Evolutionary conservation across 2,888 invertebrate genomes (phyloP), one percentile per base, ranked within the genome.

Genomic region (Sinodicranocentrus sp.): DNA sequence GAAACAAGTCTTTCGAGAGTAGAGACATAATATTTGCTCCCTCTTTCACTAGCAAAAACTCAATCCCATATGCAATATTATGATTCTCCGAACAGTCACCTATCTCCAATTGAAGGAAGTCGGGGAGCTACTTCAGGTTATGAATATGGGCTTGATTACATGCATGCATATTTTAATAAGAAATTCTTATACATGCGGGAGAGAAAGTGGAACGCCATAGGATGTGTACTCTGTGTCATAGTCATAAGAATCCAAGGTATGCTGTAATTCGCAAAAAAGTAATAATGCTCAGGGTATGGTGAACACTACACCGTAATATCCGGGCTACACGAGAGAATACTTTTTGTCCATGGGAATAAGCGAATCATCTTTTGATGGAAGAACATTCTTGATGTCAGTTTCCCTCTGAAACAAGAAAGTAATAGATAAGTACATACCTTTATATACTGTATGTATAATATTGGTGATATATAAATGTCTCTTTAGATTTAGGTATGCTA

Each of bases 111-210:
- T n/a, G n/a, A n/a, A n/a, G n/a, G 33, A 52, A 52, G 19, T n/a
- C 33, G 33, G 10, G 33, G 33, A 6, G 10, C 33, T 15, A 48
- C 52, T 23, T 13, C 8, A 1, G 25, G 23, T 57, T 57, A 57
- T 57, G 57, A 57, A 57, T 57, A 57, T 57, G 57, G 25, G 57
- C 57, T 57, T 57, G 57, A 57, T 57, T 57, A 25, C 57, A 57
- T 21, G 57, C 57, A 57, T 57, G 25, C 57, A 57, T 57, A 57
- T 57, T 57, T 57, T 57, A 57, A 57, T 57, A 57, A 23, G 25
- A 57, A 57, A 57, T 57, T 57, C 57, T 1, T 25, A 57, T 25
- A 57, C 21, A 54, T 17, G 10, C 33, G 3, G 19, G 6, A 19
- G 57, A 57, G 25, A 23, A 23, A 1, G 25, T 48, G 33, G 33